These are phyloP conservation scores for Sciurus carolinensis DNA, from an alignment of 2,797 vertebrate genomes.

Conservation along the genomic window DNA sequence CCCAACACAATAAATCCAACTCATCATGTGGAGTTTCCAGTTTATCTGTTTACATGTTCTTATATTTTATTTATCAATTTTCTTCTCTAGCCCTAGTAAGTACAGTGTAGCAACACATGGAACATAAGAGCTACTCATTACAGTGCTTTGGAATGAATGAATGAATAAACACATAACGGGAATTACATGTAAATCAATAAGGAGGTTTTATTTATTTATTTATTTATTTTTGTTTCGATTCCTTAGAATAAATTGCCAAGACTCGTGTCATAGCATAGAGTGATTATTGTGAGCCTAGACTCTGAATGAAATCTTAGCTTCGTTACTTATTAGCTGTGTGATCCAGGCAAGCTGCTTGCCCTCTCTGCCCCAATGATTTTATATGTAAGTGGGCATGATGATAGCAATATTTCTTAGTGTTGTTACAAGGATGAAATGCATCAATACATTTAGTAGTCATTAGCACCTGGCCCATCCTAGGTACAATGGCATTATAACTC, in stretches of 20 bases:
- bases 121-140: neutral
- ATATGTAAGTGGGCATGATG: neutral
- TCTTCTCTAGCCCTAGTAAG: neutral
- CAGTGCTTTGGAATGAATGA: neutral
- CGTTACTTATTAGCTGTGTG: neutral
- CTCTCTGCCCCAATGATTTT: neutral
- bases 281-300: neutral
- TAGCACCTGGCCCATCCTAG: neutral
- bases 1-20: neutral
- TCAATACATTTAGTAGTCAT: neutral
- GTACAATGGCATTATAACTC: accelerated
- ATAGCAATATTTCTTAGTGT: neutral
- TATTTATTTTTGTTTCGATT: accelerated
- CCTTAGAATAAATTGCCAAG: neutral
- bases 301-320: neutral
- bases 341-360: neutral
- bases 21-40: accelerated
- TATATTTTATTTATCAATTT: neutral
- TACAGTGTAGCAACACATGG: neutral
- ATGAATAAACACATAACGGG: neutral
- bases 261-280: neutral
- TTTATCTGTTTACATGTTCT: neutral
- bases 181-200: neutral
- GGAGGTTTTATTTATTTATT: neutral
- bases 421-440: neutral